Percentiles rank a stretch among this genome's conserved stretches.
Conservation (phyloP, 2,113 vertebrate species). For the Nothoprocta perdicaria region DNA sequence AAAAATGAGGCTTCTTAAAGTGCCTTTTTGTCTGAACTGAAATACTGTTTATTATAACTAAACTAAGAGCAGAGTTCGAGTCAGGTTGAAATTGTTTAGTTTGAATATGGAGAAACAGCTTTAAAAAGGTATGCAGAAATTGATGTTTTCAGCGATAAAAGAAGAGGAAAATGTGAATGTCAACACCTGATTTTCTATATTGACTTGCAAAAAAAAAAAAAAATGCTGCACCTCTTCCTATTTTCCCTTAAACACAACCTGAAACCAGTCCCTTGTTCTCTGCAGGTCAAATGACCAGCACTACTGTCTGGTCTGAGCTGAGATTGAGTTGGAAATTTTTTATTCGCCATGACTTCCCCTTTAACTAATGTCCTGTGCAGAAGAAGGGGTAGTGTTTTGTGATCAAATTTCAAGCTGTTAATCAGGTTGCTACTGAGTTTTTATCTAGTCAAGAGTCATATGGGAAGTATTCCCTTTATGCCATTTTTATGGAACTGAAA, state of each 20-base stretch:
- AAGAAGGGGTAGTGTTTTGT: slow-evolving; percentile 43
- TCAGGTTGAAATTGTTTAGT: background rate
- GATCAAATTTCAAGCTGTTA: background rate
- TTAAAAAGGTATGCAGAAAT: background rate
- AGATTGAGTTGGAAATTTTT: background rate
- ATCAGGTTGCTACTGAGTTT: background rate
- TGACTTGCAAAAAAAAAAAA: background rate
- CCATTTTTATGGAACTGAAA: background rate
- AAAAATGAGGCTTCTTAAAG: background rate
- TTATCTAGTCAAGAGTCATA: background rate
- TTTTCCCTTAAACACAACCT: background rate
- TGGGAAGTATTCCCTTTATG: background rate
- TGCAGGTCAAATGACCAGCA: background rate
- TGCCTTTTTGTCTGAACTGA: background rate
- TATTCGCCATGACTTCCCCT: background rate
- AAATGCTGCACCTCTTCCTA: background rate
- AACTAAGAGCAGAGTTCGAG: background rate
- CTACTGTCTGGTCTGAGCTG: background rate
- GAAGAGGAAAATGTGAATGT: background rate
- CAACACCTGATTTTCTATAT: background rate
- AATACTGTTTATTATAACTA: background rate
- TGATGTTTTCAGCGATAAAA: background rate
- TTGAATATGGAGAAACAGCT: background rate
- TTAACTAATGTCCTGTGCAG: background rate
- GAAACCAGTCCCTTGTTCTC: background rate